Evolutionary conservation across 2,888 invertebrate genomes (phyloP).

Genomic region (Eupithecia tripunctaria): DNA sequence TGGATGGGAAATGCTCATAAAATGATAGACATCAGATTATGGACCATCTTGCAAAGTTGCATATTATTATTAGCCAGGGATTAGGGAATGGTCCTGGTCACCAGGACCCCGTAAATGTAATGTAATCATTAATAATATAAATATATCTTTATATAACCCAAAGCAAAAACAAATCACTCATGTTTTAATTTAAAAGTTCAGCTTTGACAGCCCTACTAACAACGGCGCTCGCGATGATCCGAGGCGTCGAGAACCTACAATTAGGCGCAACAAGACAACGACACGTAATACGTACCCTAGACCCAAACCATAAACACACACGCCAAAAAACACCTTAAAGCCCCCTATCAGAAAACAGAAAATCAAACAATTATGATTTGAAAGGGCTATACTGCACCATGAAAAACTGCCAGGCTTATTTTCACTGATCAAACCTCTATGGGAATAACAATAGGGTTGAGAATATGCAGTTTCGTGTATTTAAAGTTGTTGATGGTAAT

Average conservation of each 20-base stretch:
- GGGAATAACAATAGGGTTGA: conserved; percentile 35
- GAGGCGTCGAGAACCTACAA: conserved; percentile 83
- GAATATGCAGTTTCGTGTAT: conserved; percentile 30
- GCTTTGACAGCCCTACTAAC: conserved; percentile 49
- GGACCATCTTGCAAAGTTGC: no score
- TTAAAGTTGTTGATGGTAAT: conserved; percentile 35
- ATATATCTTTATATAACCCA: neutral
- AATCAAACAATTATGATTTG: conserved; percentile 45
- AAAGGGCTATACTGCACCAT: conserved; percentile 61
- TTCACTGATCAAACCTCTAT: conserved; percentile 34
- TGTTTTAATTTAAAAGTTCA: neutral
- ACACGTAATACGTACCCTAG: conserved; percentile 79
- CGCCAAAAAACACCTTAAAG: conserved; percentile 45
- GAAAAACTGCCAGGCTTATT: conserved; percentile 51
- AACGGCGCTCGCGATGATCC: conserved; percentile 59
- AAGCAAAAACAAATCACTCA: neutral
- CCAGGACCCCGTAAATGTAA: no score
- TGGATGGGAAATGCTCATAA: neutral
- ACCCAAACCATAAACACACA: conserved; percentile 37
- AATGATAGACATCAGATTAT: neutral
- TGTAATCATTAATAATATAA: no score
- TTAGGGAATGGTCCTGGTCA: no score
- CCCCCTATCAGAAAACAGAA: conserved; percentile 37
- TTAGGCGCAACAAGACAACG: conserved; percentile 76
- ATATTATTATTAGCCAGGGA: no score